Evolutionary conservation across 2,888 invertebrate genomes (phyloP), one percentile per base, ranked within the genome.

Genomic region (Coecobrya sp.): DNA sequence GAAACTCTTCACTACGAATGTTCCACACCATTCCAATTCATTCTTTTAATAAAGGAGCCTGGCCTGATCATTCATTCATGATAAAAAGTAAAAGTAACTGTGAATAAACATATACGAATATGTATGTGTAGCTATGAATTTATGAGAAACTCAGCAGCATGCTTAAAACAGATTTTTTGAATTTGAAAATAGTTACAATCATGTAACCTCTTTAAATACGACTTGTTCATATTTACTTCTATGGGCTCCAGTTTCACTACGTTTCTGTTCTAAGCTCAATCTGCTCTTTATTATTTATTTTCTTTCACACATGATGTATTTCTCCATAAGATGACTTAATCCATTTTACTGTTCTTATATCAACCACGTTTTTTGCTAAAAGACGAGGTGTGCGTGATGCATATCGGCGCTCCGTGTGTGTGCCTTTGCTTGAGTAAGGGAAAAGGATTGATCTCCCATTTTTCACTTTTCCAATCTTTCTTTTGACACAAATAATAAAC

Each of bases 361-460:
- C n/a, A n/a, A 13, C 8, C 22, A n/a, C 30, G 22, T 42, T 73
- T 73, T n/a, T 73, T 73, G 19, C 42, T 25, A 59, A 76, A 73
- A 62, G n/a, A 22, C 59, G 19, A 73, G 87, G 27, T 49, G 2
- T 81, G 87, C 62, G 76, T 87, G 87, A 65, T 19, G 27, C 25
- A 65, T 42, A 73, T 65, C 11, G n/a, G 19, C 36, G 36, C 22
- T 3, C 3, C 7, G 55, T 52, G 87, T 42, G 27, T 30, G 22
- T 13, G 19, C 11, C 49, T 68, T 13, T 55, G 76, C 49, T 42
- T 4, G 70, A 49, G 55, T 82, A 52, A 68, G 59, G 82, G 25
- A 88, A 88, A 88, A 82, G 68, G 89, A 82, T 82, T 89, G 68
- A 65, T 81, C 65, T 88, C 89, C 70, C 82, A 81, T 89, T 89